Percentiles rank a stretch among this genome's conserved stretches.
phyloP scores from a whole-genome alignment of 2,888 invertebrate species.

The Clistopyga incitator region DNA sequence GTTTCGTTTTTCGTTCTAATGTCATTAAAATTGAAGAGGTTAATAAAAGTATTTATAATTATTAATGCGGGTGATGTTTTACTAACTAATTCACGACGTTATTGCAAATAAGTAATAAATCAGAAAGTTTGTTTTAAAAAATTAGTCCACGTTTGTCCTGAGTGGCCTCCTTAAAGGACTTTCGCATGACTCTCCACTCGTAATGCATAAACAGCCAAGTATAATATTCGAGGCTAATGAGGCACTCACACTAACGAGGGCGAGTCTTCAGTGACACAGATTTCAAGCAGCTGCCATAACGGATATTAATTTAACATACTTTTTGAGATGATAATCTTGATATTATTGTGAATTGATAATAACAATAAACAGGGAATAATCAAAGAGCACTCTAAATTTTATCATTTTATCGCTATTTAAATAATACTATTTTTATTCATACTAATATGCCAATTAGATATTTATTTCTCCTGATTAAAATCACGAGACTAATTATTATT shows the following conservation, averaged over 20 bases:
- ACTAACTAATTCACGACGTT: not conserved
- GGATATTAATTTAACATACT: slow-evolving; percentile 2
- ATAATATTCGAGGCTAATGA: slow-evolving; percentile 54
- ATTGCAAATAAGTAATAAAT: not conserved
- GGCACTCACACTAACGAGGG: slow-evolving; percentile 40
- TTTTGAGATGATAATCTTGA: not conserved
- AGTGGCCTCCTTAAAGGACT: slow-evolving; percentile 6
- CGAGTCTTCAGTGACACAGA: slow-evolving; percentile 55
- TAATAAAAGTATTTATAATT: too few relatives aligned
- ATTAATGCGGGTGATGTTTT: too few relatives aligned
- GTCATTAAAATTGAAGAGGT: too few relatives aligned
- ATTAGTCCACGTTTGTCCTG: not conserved
- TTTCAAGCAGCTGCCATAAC: slow-evolving; percentile 44
- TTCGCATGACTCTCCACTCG: not conserved
- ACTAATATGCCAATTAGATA: too few relatives aligned
- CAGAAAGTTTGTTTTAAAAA: not conserved
- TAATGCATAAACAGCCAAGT: slow-evolving; percentile 25
- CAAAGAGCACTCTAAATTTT: too few relatives aligned
- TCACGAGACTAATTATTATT: too few relatives aligned
- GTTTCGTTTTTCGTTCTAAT: too few relatives aligned
- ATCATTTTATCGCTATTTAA: too few relatives aligned
- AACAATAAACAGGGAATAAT: too few relatives aligned
- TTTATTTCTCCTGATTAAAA: too few relatives aligned
- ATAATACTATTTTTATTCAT: too few relatives aligned
- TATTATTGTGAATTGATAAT: too few relatives aligned